Evolutionary conservation across 1,140 invertebrate species (phyloP).

Genomic region (Lerema accius): DNA sequence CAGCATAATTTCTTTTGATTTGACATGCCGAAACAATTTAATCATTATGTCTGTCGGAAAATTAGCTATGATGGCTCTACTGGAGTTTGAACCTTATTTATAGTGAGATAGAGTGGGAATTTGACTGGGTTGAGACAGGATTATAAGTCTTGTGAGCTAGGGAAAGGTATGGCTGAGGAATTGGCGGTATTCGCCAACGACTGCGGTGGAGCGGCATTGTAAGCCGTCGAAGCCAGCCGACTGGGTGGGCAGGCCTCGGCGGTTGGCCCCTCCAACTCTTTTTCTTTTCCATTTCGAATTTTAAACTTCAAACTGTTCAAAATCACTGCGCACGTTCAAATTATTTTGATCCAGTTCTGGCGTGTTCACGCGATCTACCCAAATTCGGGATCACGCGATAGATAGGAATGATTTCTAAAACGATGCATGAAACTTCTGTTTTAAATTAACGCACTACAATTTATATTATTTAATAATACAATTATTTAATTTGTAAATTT

Average conservation of each 20-base stretch:
- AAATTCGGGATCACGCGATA: constrained; percentile 52
- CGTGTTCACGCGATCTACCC: constrained; percentile 45
- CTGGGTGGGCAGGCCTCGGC: constrained; percentile 73
- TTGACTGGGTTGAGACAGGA: constrained; percentile 31
- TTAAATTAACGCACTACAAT: constrained; percentile 54
- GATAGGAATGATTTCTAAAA: constrained; percentile 31
- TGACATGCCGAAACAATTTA: constrained; percentile 82
- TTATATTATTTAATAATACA: too few species aligned
- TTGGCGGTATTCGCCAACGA: constrained; percentile 80
- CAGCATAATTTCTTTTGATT: constrained; percentile 82
- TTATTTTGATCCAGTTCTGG: constrained; percentile 42
- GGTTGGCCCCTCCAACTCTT: constrained; percentile 64
- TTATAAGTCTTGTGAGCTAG: constrained; percentile 58
- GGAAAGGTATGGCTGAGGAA: constrained; percentile 62
- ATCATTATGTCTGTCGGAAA: constrained; percentile 77
- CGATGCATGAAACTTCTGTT: constrained; percentile 26
- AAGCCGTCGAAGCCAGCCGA: constrained; percentile 54
- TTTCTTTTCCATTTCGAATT: constrained; percentile 67
- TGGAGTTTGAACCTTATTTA: constrained; percentile 41
- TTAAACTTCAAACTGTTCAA: constrained; percentile 62
- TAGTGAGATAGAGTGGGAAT: constrained; percentile 43
- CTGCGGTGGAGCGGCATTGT: constrained; percentile 61
- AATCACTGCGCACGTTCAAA: constrained; percentile 49
- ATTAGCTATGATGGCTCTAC: constrained; percentile 47
- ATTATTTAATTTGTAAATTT: too few species aligned